Evolutionary conservation across 2,797 vertebrate species (phyloP).

Genomic region (Geotrypetes seraphini): DNA sequence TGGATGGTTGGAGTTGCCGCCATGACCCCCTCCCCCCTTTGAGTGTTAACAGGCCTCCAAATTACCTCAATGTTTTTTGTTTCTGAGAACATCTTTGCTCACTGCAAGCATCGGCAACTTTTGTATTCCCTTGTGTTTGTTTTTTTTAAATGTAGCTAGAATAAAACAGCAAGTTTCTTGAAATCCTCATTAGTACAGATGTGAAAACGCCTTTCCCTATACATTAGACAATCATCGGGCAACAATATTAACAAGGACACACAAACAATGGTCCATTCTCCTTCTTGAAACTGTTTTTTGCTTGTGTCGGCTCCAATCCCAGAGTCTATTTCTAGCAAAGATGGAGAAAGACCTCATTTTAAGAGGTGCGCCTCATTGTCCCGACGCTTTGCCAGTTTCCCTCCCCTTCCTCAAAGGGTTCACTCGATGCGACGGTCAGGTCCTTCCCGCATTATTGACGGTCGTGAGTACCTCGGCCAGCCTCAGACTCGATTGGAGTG

Average conservation of each 20-base stretch:
- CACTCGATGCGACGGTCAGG: background rate
- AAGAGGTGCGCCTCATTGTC: too few species aligned
- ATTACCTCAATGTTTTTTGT: too few species aligned
- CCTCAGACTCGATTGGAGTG: conserved; percentile 62
- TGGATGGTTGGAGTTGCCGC: too few species aligned
- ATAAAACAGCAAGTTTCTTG: conserved; percentile 2
- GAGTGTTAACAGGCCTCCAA: too few species aligned
- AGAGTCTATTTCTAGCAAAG: too few species aligned
- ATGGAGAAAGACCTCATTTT: too few species aligned
- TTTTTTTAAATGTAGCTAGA: too few species aligned
- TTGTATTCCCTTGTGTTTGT: too few species aligned
- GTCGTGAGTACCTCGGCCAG: conserved; percentile 33
- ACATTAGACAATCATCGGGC: conserved; percentile 10
- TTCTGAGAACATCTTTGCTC: too few species aligned
- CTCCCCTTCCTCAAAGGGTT: conserved; percentile 4
- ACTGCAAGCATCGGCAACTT: background rate
- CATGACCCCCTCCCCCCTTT: too few species aligned
- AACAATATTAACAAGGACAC: conserved; percentile 9
- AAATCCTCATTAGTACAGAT: conserved; percentile 6
- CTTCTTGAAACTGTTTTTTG: conserved; percentile 1
- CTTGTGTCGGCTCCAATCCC: too few species aligned
- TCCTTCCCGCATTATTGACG: conserved; percentile 49
- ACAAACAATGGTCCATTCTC: background rate
- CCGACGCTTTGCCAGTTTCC: too few species aligned
- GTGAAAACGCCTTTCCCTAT: background rate